These are phyloP conservation scores for Trichomycterus rosablanca DNA, from an alignment of 2,113 vertebrate genomes.

Conservation along the genomic window DNA sequence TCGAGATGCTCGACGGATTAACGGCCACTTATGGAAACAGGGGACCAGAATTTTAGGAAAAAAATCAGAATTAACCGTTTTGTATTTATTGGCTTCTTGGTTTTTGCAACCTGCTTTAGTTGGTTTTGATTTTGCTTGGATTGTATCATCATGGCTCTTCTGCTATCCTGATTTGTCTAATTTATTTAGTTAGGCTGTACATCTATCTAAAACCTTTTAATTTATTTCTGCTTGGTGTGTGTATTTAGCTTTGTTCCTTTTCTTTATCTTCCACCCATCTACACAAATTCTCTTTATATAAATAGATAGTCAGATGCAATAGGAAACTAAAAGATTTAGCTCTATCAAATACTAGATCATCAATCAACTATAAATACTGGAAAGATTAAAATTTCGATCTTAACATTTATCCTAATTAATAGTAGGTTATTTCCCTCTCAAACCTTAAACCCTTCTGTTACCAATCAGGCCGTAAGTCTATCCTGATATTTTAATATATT, in stretches of 20 bases:
- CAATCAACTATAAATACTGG: too few species aligned
- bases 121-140: not conserved
- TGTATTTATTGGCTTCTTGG: not conserved
- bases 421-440: too few species aligned
- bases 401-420: too few species aligned
- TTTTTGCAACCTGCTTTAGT: slow-evolving; percentile 23
- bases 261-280: slow-evolving; percentile 9
- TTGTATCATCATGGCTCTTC: slow-evolving; percentile 25
- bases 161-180: slow-evolving; percentile 36
- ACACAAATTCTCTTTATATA: too few species aligned
- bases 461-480: too few species aligned
- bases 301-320: too few species aligned
- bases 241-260: slow-evolving; percentile 26
- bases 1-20: slow-evolving; percentile 86
- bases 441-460: too few species aligned
- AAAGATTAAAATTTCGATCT: too few species aligned
- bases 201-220: slow-evolving; percentile 42
- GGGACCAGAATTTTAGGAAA: slow-evolving; percentile 99
- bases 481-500: too few species aligned
- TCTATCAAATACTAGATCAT: too few species aligned
- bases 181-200: not conserved
- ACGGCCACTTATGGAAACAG: slow-evolving; percentile 97
- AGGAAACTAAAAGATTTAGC: too few species aligned
- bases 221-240: slow-evolving; percentile 36
- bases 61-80: slow-evolving; percentile 81